These are phyloP conservation scores for Meles meles DNA, from an alignment of 2,113 vertebrate genomes.

Conservation along the genomic window DNA sequence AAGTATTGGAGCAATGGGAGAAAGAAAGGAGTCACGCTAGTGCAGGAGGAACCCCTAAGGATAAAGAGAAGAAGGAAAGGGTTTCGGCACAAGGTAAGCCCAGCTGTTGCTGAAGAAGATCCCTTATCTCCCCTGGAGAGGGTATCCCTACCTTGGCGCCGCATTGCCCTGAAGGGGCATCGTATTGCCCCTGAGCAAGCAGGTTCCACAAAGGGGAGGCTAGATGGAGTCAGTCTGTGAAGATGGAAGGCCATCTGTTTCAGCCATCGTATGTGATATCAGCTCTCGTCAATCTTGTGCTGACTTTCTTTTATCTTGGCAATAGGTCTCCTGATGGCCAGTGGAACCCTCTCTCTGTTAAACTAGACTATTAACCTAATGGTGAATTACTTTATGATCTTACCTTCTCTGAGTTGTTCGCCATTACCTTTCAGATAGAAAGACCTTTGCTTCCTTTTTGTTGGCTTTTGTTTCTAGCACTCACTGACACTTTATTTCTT, in stretches of 20 bases:
- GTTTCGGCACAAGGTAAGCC: background rate
- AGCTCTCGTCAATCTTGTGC: background rate
- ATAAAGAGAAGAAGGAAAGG: background rate
- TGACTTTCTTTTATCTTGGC: background rate
- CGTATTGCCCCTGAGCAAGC: background rate
- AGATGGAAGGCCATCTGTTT: background rate
- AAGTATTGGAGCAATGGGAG: background rate
- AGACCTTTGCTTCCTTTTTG: background rate
- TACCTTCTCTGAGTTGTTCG: background rate
- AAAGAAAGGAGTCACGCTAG: background rate
- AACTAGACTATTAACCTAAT: background rate
- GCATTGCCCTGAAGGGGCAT: fast-evolving
- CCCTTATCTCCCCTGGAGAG: background rate
- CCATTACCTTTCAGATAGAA: background rate
- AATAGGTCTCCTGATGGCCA: background rate
- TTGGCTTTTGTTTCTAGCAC: background rate
- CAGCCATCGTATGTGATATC: background rate
- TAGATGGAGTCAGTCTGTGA: background rate
- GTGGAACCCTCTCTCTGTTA: background rate
- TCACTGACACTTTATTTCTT: background rate
- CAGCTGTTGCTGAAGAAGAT: background rate
- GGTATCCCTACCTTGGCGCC: background rate
- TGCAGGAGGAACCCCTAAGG: background rate
- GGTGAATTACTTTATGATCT: background rate
- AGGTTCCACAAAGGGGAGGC: fast-evolving